Conservation (phyloP, 1,140 invertebrate species). For the Melanaphis sacchari region DNA sequence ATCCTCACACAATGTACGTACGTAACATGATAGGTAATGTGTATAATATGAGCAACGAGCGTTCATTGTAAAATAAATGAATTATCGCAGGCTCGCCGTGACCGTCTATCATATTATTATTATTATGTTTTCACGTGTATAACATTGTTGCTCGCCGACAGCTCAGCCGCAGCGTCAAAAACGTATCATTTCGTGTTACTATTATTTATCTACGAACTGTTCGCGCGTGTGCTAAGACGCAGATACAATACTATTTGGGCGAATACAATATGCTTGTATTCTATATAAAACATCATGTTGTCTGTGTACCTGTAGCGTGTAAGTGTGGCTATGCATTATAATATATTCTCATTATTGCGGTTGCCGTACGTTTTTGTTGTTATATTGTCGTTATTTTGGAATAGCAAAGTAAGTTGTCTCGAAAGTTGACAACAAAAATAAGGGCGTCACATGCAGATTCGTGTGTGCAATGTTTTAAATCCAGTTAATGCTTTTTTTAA, state of each 20-base stretch:
- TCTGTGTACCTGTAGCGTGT: neutral
- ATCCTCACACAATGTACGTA: neutral
- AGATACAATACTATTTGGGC: neutral
- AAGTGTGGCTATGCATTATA: neutral
- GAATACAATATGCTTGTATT: neutral
- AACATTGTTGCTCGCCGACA: neutral
- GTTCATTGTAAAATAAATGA: conserved; percentile 9
- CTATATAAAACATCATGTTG: neutral
- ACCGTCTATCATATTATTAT: neutral
- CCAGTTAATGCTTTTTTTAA: neutral
- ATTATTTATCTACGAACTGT: neutral
- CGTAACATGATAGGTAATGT: neutral
- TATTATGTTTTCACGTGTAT: neutral
- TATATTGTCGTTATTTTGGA: neutral
- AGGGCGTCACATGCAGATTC: neutral
- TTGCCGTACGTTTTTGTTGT: neutral
- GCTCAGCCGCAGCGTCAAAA: neutral
- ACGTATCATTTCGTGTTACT: neutral
- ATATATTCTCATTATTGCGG: neutral
- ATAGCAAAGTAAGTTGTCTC: neutral
- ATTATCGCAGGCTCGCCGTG: neutral
- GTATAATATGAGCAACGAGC: neutral
- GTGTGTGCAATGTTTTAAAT: neutral
- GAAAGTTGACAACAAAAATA: neutral
- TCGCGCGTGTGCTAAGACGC: neutral